Conservation (phyloP, 2,888 invertebrate species). For the Drosophila formosana region DNA sequence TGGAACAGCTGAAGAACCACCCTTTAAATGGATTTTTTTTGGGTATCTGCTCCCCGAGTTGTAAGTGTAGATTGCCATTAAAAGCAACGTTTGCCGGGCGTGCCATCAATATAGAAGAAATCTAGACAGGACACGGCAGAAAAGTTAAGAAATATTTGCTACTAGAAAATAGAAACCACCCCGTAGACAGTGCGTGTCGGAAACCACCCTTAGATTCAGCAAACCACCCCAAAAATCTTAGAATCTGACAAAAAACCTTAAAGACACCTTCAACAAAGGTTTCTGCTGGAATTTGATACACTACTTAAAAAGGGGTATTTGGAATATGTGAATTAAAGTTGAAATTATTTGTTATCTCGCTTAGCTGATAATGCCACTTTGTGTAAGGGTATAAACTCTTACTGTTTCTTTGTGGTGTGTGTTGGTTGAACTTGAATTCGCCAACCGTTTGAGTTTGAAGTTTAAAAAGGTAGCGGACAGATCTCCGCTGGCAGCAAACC, state of each 20-base stretch:
- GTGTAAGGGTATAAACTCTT: constrained; percentile 6
- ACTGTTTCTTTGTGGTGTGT: constrained; percentile 2
- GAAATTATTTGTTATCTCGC: background rate
- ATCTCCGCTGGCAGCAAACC: constrained; percentile 51
- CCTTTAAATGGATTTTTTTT: constrained; percentile 39
- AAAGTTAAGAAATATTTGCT: constrained; percentile 40
- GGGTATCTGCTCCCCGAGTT: constrained; percentile 10
- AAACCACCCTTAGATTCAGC: constrained; percentile 61
- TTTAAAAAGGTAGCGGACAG: constrained; percentile 14
- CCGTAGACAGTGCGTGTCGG: constrained; percentile 32
- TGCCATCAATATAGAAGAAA: constrained; percentile 65
- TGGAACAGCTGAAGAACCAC: constrained; percentile 34
- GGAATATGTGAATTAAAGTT: background rate
- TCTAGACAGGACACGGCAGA: constrained; percentile 46
- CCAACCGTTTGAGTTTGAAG: constrained; percentile 23
- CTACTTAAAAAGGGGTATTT: background rate
- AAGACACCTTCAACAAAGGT: constrained; percentile 50
- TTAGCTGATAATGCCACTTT: background rate
- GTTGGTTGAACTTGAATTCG: constrained; percentile 69
- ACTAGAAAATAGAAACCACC: constrained; percentile 55
- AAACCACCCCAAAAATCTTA: constrained; percentile 59
- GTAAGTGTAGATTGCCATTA: constrained; percentile 43
- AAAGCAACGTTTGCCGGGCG: constrained; percentile 59
- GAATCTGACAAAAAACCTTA: constrained; percentile 36
- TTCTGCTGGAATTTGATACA: constrained; percentile 11